phyloP scores from a whole-genome alignment of 1,140 invertebrate species.

The Philotrypesis tridentata region DNA sequence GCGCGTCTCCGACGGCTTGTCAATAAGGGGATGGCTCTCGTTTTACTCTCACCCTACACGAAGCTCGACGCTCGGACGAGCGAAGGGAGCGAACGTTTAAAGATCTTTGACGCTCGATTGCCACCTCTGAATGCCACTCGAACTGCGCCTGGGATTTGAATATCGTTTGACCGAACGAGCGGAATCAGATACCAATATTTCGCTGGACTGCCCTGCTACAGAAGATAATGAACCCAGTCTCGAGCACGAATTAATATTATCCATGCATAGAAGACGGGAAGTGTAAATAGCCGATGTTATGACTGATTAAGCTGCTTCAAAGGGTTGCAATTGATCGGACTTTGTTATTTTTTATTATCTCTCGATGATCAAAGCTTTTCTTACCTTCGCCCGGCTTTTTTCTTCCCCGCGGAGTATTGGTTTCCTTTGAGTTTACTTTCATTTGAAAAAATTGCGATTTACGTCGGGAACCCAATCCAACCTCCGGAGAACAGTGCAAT shows the following conservation, averaged over 20 bases:
- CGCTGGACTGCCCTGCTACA: not conserved
- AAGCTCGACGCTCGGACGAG: constrained; percentile 25
- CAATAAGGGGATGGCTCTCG: constrained; percentile 51
- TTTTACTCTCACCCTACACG: constrained; percentile 45
- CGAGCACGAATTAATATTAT: not conserved
- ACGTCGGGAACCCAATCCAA: not conserved
- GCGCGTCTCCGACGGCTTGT: constrained; percentile 51
- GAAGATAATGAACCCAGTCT: not conserved
- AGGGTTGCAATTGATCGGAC: not conserved
- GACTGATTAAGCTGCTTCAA: not conserved
- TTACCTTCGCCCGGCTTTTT: not conserved
- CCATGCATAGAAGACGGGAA: not conserved
- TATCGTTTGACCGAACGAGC: constrained; percentile 10
- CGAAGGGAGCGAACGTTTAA: constrained; percentile 59
- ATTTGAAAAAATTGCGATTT: not conserved
- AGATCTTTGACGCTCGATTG: constrained; percentile 65
- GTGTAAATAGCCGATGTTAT: not conserved
- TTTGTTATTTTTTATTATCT: not conserved
- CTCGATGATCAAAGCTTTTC: not conserved
- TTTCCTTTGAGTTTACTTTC: not conserved
- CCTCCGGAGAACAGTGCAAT: not conserved
- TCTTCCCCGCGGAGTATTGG: not conserved
- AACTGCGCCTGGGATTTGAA: constrained; percentile 38
- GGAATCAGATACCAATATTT: constrained; percentile 28
- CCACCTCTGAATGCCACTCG: constrained; percentile 58